These are phyloP conservation scores for Maniola jurtina DNA, from an alignment of 1,140 invertebrate genomes.

Conservation along the genomic window DNA sequence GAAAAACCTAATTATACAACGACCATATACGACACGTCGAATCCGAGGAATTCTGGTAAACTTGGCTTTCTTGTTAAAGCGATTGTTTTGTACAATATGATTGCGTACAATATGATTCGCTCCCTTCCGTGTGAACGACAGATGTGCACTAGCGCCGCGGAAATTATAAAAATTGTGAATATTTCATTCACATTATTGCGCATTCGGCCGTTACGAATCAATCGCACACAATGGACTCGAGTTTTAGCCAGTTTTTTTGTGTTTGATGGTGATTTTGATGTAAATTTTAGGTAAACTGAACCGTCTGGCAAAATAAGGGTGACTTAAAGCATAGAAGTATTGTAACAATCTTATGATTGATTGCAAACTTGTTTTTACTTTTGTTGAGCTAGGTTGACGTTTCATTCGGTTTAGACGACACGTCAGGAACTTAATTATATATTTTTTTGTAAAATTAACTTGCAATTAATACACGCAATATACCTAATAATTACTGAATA, in stretches of 20 bases:
- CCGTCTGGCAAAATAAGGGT: conserved; percentile 61
- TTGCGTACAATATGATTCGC: conserved; percentile 54
- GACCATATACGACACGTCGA: not conserved
- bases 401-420: conserved; percentile 4
- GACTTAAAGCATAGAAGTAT: conserved; percentile 46
- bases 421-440: not conserved
- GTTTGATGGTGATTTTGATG: conserved; percentile 74
- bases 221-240: conserved; percentile 69
- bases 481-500: conserved; percentile 6
- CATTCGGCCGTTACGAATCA: conserved; percentile 77
- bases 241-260: conserved; percentile 70
- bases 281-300: conserved; percentile 72
- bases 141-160: conserved; percentile 63
- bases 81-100: conserved; percentile 41
- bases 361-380: conserved; percentile 71
- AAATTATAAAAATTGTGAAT: conserved; percentile 77
- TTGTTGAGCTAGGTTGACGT: conserved; percentile 48
- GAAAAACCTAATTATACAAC: conserved; percentile 8
- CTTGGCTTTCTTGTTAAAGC: conserved; percentile 21
- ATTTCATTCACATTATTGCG: conserved; percentile 75
- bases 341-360: conserved; percentile 77
- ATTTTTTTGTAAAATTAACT: conserved; percentile 4
- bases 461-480: not conserved
- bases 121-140: conserved; percentile 73
- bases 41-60: conserved; percentile 9